A percentile compares a stretch with the other conserved stretches of the same genome.
Conservation (phyloP, 2,888 invertebrate species). For the Drosophila buzzatii region DNA sequence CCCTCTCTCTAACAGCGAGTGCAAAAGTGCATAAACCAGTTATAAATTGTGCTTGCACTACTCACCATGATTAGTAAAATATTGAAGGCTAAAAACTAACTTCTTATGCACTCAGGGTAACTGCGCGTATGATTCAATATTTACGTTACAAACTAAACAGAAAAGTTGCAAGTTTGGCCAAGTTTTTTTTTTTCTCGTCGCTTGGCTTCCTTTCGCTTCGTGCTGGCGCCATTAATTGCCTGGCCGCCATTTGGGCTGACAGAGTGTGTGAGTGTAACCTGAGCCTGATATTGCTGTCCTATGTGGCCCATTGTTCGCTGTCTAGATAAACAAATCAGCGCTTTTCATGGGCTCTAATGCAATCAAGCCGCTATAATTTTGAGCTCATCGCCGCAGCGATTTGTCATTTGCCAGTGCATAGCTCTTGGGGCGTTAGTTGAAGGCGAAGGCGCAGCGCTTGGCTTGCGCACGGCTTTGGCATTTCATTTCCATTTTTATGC, state of each 20-base stretch:
- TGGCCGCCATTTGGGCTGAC: conserved; percentile 64
- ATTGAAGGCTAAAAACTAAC: neutral
- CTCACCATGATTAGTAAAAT: neutral
- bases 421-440: neutral
- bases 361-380: conserved; percentile 76
- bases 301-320: conserved; percentile 18
- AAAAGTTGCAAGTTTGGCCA: conserved; percentile 22
- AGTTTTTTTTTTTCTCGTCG: conserved; percentile 18
- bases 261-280: conserved; percentile 15
- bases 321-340: conserved; percentile 74
- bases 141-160: conserved; percentile 27
- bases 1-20: too few species aligned
- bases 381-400: conserved; percentile 62
- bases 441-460: conserved; percentile 35
- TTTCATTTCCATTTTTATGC: conserved; percentile 81
- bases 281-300: conserved; percentile 28
- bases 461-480: conserved; percentile 61
- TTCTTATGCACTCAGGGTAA: conserved; percentile 15
- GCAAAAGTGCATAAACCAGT: too few species aligned
- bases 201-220: neutral
- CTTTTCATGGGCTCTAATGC: conserved; percentile 71
- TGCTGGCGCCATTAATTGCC: conserved; percentile 64
- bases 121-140: conserved; percentile 39
- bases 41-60: neutral
- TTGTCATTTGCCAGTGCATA: conserved; percentile 73